Evolutionary conservation across 2,888 invertebrate species (phyloP).

Genomic region (Lasioglossum villosulum): DNA sequence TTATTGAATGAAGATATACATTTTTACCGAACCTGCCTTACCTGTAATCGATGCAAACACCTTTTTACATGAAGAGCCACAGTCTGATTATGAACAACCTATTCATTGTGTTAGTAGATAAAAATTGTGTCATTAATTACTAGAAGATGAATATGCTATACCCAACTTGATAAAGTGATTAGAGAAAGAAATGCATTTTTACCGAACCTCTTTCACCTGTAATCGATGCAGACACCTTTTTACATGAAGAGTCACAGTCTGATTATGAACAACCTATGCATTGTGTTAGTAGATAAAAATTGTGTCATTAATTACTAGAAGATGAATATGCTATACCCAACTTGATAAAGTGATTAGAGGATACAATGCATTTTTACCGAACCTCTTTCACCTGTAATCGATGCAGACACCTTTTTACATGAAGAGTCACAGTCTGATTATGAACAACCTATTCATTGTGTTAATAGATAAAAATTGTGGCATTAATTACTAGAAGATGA

Average conservation of each 20-base stretch:
- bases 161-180: too few relatives aligned
- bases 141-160: too few relatives aligned
- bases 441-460: background rate
- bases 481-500: too few relatives aligned
- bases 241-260: too few relatives aligned
- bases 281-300: slow-evolving; percentile 15
- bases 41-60: too few relatives aligned
- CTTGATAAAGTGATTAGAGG: background rate
- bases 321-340: too few relatives aligned
- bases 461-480: too few relatives aligned
- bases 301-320: background rate
- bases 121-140: too few relatives aligned
- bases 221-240: too few relatives aligned
- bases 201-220: too few relatives aligned
- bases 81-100: background rate
- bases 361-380: background rate
- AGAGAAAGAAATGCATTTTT: background rate
- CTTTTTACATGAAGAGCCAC: background rate
- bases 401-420: background rate
- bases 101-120: background rate
- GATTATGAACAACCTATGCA: too few relatives aligned
- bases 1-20: background rate
- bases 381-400: background rate
- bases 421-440: background rate
- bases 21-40: background rate